phyloP scores from a whole-genome alignment of 2,113 vertebrate species.

The Dasyurus viverrinus region DNA sequence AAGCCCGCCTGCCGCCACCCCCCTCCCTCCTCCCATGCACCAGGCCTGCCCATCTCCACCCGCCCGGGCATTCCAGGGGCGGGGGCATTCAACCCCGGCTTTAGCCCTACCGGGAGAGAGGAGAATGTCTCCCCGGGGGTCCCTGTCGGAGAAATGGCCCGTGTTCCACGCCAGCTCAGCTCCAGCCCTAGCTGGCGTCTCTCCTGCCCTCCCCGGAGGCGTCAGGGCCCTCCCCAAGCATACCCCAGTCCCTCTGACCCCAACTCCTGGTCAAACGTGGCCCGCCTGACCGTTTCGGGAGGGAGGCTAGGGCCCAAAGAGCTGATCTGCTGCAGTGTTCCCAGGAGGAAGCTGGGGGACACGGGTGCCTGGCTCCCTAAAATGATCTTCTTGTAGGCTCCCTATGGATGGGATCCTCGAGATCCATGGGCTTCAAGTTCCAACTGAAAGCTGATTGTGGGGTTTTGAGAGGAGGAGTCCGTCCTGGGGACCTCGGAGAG shows the following conservation, averaged over 20 bases:
- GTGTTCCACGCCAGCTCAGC: not conserved
- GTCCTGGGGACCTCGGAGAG: not conserved
- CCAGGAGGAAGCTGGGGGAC: not conserved
- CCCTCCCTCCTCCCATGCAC: constrained; percentile 53
- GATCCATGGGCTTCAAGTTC: not conserved
- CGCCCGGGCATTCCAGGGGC: not conserved
- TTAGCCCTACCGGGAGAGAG: not conserved
- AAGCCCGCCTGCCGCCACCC: constrained; percentile 62
- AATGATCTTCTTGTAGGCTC: not conserved
- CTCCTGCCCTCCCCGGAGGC: not conserved
- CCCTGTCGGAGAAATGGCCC: not conserved
- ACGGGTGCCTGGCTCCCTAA: not conserved
- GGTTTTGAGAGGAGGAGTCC: not conserved
- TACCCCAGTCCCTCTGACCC: not conserved
- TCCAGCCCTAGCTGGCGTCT: not conserved
- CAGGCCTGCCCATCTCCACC: constrained; percentile 33
- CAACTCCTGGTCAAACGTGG: not conserved
- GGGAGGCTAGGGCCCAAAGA: not conserved
- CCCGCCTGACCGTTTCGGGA: not conserved
- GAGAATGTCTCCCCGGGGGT: not conserved
- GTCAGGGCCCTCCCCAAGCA: not conserved
- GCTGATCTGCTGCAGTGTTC: constrained; percentile 13
- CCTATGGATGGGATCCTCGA: not conserved
- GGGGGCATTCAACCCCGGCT: not conserved
- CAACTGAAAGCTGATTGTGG: not conserved